Percentiles rank a stretch among this genome's conserved stretches.
These are phyloP conservation scores for Phaonia tiefii DNA, from an alignment of 2,888 invertebrate species.

Conservation along the genomic window DNA sequence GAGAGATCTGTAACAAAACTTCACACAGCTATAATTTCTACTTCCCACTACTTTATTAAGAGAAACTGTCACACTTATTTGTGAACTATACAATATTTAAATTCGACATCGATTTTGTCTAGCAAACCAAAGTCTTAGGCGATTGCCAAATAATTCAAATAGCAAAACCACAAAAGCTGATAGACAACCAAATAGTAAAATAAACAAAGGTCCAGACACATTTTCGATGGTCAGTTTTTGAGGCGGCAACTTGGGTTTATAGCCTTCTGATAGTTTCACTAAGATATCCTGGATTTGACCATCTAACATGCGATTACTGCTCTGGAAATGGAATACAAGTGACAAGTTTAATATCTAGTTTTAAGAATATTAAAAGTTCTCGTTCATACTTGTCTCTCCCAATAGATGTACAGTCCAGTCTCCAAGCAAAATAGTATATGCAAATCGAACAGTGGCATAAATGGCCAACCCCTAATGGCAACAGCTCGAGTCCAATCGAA, in stretches of 20 bases:
- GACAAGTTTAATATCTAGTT: too few relatives aligned
- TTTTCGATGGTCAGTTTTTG: constrained; percentile 74
- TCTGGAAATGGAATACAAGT: constrained; percentile 59
- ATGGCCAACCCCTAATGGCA: constrained; percentile 77
- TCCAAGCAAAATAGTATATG: constrained; percentile 75
- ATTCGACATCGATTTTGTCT: too few relatives aligned
- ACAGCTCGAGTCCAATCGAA: constrained; percentile 78
- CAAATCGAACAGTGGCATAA: constrained; percentile 75
- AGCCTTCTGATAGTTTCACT: constrained; percentile 70
- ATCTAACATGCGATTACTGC: constrained; percentile 72
- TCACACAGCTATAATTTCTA: too few relatives aligned
- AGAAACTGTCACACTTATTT: too few relatives aligned
- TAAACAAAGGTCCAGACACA: constrained; percentile 77
- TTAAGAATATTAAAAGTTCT: too few relatives aligned
- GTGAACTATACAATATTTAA: too few relatives aligned
- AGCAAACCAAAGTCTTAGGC: not conserved
- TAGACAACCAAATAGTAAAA: constrained; percentile 73
- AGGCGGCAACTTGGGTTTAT: constrained; percentile 71
- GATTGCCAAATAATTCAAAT: constrained; percentile 69
- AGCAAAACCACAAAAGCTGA: constrained; percentile 71
- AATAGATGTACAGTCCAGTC: constrained; percentile 75
- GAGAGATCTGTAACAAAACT: too few relatives aligned
- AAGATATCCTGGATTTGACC: constrained; percentile 74
- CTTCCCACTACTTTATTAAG: too few relatives aligned
- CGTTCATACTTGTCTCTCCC: constrained; percentile 74